phyloP scores from a whole-genome alignment of 92 coral and sea anemone genomes.

The Micromussa lordhowensis region DNA sequence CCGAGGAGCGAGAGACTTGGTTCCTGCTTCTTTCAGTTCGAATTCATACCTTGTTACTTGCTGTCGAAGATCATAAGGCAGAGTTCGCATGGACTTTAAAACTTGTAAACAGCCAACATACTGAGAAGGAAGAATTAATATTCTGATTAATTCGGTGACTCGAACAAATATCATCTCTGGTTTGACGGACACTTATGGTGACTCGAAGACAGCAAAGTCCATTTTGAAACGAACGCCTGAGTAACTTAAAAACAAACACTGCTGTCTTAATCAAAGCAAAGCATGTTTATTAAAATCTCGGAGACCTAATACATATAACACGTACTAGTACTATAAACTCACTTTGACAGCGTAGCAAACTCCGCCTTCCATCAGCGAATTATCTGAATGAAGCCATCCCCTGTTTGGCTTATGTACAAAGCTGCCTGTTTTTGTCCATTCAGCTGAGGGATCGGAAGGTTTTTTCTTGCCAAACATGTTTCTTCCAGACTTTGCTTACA shows the following conservation, averaged over 20 bases:
- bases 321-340: conserved; percentile 7
- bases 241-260: background rate
- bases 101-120: conserved; percentile 95
- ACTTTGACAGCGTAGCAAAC: conserved; percentile 98
- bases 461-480: conserved; percentile 92
- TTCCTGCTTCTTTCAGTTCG: background rate
- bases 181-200: background rate
- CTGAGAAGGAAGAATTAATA: conserved; percentile 41
- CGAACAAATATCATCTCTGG: background rate
- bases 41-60: conserved; percentile 87
- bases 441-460: conserved; percentile 70
- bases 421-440: conserved; percentile 97
- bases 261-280: background rate
- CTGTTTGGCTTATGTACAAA: conserved; percentile 90
- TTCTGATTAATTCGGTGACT: background rate
- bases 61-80: conserved; percentile 94
- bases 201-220: background rate
- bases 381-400: conserved; percentile 98
- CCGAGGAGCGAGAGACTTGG: background rate
- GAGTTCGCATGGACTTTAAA: conserved; percentile 95
- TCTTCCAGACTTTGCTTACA: background rate
- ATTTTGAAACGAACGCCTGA: background rate
- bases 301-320: background rate
- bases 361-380: conserved; percentile 91
- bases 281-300: background rate